Percentiles rank a stretch among this genome's conserved stretches.
phyloP scores from a whole-genome alignment of 2,797 vertebrate genomes.

The Trichosurus vulpecula region DNA sequence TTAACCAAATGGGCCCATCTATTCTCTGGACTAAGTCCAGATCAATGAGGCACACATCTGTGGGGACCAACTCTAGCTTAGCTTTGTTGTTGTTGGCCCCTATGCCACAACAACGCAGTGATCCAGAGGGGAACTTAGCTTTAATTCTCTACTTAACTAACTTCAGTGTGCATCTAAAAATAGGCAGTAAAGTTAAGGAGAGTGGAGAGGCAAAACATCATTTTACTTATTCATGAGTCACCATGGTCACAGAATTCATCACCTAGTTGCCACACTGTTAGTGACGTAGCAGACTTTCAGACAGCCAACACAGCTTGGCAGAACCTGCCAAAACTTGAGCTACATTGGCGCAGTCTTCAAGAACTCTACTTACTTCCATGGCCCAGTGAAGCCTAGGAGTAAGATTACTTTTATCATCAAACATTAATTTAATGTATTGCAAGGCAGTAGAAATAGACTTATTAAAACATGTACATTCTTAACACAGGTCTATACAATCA shows the following conservation, averaged over 20 bases:
- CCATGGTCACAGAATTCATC: neutral
- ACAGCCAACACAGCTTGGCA: neutral
- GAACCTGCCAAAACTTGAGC: neutral
- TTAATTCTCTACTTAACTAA: neutral
- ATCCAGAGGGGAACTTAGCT: neutral
- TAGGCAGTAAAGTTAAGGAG: neutral
- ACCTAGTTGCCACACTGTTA: neutral
- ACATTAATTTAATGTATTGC: neutral
- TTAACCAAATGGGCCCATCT: neutral
- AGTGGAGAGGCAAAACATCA: neutral
- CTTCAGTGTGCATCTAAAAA: neutral
- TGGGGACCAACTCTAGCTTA: neutral
- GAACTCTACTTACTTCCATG: neutral
- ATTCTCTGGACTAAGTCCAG: slow-evolving; percentile 21
- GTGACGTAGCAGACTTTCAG: neutral
- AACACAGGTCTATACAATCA: neutral
- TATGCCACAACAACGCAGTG: neutral
- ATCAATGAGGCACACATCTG: slow-evolving; percentile 2
- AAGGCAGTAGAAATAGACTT: neutral
- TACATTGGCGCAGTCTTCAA: neutral
- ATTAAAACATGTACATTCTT: neutral
- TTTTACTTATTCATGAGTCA: neutral
- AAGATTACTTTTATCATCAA: slow-evolving; percentile 7
- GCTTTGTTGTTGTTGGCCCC: neutral
- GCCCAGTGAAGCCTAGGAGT: neutral